phyloP scores from a whole-genome alignment of 2,888 invertebrate genomes.

The Sinodicranocentrus sp. region DNA sequence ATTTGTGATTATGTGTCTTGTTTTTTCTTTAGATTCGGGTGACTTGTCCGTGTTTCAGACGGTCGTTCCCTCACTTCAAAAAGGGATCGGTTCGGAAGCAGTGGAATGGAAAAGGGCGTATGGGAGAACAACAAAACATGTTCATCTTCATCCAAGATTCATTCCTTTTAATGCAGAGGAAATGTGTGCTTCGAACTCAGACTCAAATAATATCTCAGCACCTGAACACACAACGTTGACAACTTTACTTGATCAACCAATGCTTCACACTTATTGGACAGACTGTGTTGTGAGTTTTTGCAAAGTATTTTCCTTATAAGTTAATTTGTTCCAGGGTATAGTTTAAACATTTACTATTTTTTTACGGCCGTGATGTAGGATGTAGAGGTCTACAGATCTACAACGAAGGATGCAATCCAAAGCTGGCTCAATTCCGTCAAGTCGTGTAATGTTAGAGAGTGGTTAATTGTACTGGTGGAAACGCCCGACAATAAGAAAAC shows the following conservation, averaged over 20 bases:
- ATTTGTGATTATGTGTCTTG: not conserved
- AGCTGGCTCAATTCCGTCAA: slow-evolving; percentile 90
- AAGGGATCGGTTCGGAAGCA: slow-evolving; percentile 90
- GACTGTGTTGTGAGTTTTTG: slow-evolving; percentile 93
- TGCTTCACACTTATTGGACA: slow-evolving; percentile 96
- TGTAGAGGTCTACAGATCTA: slow-evolving; percentile 92
- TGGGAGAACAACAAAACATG: slow-evolving; percentile 90
- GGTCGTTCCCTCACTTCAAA: slow-evolving; percentile 87
- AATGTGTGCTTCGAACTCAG: slow-evolving; percentile 82
- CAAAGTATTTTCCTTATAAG: no score
- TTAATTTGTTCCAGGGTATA: no score
- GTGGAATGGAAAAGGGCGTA: slow-evolving; percentile 95
- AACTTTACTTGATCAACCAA: slow-evolving; percentile 88
- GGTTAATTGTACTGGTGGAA: slow-evolving; percentile 96
- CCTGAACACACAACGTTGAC: slow-evolving; percentile 77
- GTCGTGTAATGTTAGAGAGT: slow-evolving; percentile 85
- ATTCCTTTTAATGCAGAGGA: slow-evolving; percentile 72
- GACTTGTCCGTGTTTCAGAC: slow-evolving; percentile 90
- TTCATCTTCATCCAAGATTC: slow-evolving; percentile 82
- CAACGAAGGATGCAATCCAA: slow-evolving; percentile 93
- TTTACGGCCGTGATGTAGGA: slow-evolving; percentile 86
- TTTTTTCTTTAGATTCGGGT: slow-evolving; percentile 85
- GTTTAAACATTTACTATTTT: not conserved
- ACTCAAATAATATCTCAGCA: slow-evolving; percentile 64
- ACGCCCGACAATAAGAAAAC: slow-evolving; percentile 94